A percentile compares a stretch with the other conserved stretches of the same genome.
These are phyloP conservation scores for Drosophila stalkeri DNA, from an alignment of 2,888 invertebrate species.

Conservation along the genomic window DNA sequence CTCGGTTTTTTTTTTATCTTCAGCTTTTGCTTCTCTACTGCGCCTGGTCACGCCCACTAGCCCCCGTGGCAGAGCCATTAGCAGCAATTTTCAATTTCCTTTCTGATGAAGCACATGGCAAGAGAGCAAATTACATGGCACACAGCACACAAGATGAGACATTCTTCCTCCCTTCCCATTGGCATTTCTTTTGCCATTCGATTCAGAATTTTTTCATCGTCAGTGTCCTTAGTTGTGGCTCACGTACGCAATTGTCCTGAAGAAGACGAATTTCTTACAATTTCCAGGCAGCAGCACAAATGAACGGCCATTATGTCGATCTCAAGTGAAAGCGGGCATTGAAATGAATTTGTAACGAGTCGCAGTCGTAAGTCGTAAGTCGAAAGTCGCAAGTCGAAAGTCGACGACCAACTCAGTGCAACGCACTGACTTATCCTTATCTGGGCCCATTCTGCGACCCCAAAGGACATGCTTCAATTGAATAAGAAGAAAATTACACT, in stretches of 20 bases:
- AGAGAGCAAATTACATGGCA: conserved; percentile 84
- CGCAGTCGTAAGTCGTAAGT: conserved; percentile 53
- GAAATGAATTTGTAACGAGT: conserved; percentile 81
- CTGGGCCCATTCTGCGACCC: conserved; percentile 26
- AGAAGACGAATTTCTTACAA: conserved; percentile 74
- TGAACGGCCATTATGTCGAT: conserved; percentile 82
- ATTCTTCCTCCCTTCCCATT: conserved; percentile 31
- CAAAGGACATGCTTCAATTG: conserved; percentile 82
- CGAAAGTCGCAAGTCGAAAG: conserved; percentile 16
- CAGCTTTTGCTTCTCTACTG: conserved; percentile 8
- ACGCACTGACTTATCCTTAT: conserved; percentile 68
- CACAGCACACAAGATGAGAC: conserved; percentile 56
- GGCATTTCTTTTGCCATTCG: conserved; percentile 13
- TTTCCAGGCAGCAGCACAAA: conserved; percentile 64
- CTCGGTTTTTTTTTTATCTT: conserved; percentile 39
- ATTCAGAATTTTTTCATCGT: conserved; percentile 21
- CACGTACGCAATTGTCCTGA: conserved; percentile 80
- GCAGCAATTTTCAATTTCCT: conserved; percentile 85
- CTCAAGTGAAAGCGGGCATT: conserved; percentile 78
- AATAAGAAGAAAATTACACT: conserved; percentile 82
- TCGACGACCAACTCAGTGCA: conserved; percentile 56
- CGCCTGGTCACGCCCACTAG: conserved; percentile 60
- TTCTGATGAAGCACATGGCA: conserved; percentile 84
- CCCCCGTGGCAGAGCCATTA: conserved; percentile 54
- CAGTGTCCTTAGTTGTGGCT: conserved; percentile 47